Percentiles rank a stretch among this genome's conserved stretches.
phyloP scores from a whole-genome alignment of 2,888 invertebrate species.

The Conus canariensis region DNA sequence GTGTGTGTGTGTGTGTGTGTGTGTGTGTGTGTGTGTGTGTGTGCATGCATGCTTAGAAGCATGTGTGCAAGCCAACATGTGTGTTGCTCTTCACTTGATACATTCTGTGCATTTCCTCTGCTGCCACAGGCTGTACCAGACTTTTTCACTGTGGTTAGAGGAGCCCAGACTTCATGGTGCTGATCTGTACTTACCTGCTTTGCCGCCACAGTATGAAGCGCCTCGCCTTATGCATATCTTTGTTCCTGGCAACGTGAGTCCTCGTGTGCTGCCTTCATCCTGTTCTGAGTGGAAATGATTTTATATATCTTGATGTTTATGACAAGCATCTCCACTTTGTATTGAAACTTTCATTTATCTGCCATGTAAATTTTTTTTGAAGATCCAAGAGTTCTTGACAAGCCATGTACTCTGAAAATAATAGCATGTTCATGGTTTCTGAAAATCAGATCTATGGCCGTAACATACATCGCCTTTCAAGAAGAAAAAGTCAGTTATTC shows the following conservation, averaged over 20 bases:
- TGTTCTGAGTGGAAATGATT: not conserved
- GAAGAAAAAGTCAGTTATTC: no score
- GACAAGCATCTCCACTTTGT: no score
- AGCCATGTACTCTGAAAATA: no score
- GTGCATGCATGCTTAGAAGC: not conserved
- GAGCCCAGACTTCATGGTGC: slow-evolving; percentile 87
- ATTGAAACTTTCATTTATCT: no score
- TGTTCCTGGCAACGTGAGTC: slow-evolving; percentile 73
- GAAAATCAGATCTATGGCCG: no score
- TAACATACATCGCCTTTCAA: no score
- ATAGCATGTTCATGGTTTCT: no score
- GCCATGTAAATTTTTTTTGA: no score
- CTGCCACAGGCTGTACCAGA: slow-evolving; percentile 69
- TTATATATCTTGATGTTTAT: not conserved
- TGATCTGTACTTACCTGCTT: slow-evolving; percentile 84
- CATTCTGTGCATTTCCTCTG: no score
- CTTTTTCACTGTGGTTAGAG: slow-evolving; percentile 88
- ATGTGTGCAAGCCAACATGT: not conserved
- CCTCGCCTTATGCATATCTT: slow-evolving; percentile 84
- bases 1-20: slow-evolving; percentile 9
- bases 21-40: not conserved
- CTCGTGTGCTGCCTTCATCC: not conserved
- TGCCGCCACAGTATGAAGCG: slow-evolving; percentile 88
- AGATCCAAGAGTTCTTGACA: no score
- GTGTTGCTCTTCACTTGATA: no score